Conservation (phyloP, 2,113 vertebrate genomes). For the Myotis lucifugus region DNA sequence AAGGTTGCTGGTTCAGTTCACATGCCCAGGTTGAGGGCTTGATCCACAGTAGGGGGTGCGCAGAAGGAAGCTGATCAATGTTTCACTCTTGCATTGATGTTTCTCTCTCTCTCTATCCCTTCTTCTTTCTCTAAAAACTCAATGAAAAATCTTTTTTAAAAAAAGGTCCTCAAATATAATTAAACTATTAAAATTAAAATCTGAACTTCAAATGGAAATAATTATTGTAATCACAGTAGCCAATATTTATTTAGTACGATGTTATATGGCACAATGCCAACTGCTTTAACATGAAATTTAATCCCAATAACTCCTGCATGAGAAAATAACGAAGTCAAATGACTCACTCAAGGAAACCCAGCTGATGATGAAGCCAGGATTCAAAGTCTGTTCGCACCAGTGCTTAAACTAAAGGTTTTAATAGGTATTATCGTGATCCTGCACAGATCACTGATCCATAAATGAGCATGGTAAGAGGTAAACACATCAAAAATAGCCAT, state of each 20-base stretch:
- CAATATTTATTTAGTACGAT: background rate
- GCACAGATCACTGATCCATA: background rate
- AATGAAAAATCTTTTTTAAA: background rate
- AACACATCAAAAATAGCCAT: background rate
- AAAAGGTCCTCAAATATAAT: conserved; percentile 17
- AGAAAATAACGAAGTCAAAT: background rate
- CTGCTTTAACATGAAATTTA: background rate
- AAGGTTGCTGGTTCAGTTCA: background rate
- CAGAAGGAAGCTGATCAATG: background rate
- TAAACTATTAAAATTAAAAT: conserved; percentile 23
- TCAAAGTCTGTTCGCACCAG: background rate
- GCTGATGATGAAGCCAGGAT: background rate
- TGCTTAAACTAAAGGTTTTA: background rate
- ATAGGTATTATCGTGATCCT: background rate
- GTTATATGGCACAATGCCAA: background rate
- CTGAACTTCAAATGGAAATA: background rate
- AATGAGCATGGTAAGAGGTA: background rate
- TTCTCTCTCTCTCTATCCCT: background rate
- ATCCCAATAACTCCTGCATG: background rate
- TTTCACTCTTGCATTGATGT: background rate
- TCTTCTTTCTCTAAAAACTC: background rate
- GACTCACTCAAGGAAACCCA: background rate
- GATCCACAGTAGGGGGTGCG: background rate
- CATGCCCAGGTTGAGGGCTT: background rate
- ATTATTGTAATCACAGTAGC: background rate